These are phyloP conservation scores for Dolomedes plantarius DNA, from an alignment of 2,888 invertebrate genomes.

Conservation along the genomic window DNA sequence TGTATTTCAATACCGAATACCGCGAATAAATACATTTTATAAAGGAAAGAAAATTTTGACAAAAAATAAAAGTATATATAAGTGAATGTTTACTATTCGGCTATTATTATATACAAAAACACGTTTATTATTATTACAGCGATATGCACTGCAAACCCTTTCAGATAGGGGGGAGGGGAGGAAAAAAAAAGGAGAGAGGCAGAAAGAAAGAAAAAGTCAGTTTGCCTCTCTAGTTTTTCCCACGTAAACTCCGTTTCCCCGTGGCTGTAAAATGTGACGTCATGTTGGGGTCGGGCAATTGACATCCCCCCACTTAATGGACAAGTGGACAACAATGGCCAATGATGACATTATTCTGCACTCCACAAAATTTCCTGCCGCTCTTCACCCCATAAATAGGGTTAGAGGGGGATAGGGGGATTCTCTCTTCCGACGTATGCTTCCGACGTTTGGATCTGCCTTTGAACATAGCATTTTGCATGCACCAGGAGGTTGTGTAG, in stretches of 20 bases:
- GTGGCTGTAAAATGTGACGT: slow-evolving; percentile 34
- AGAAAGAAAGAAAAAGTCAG: neutral
- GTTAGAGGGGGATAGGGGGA: neutral
- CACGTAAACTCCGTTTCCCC: slow-evolving; percentile 14
- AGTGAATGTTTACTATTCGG: too few relatives aligned
- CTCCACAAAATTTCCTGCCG: slow-evolving; percentile 26
- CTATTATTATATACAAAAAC: too few relatives aligned
- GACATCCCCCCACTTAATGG: slow-evolving; percentile 48
- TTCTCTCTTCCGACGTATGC: neutral
- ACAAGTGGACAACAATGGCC: slow-evolving; percentile 65
- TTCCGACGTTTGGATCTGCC: neutral
- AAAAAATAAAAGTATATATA: too few relatives aligned
- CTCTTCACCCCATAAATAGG: slow-evolving; percentile 27
- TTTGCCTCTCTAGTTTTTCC: slow-evolving; percentile 5
- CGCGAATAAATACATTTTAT: too few relatives aligned
- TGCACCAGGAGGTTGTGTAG: neutral
- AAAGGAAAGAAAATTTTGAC: too few relatives aligned
- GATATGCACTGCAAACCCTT: too few relatives aligned
- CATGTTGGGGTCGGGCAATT: slow-evolving; percentile 28
- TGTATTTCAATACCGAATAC: too few relatives aligned
- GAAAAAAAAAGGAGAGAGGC: neutral
- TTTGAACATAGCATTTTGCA: neutral
- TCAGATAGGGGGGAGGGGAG: too few relatives aligned
- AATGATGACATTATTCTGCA: slow-evolving; percentile 69
- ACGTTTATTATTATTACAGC: too few relatives aligned